These are phyloP conservation scores for Hirundichthys speculiger DNA, from an alignment of 2,113 vertebrate species.

Conservation along the genomic window DNA sequence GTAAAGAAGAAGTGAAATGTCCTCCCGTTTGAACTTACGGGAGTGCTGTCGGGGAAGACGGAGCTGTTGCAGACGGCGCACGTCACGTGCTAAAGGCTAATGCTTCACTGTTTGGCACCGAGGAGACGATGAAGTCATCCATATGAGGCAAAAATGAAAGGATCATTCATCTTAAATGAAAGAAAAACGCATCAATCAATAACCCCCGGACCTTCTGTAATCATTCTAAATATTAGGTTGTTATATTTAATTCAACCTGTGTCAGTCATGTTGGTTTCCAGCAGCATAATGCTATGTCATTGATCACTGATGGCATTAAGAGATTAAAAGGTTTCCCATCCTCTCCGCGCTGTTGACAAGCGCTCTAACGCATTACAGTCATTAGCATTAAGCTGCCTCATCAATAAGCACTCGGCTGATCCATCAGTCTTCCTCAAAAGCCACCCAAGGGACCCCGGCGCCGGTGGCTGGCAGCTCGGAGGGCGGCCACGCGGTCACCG, in stretches of 20 bases:
- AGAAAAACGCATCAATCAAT: slow-evolving; percentile 24
- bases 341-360: slow-evolving; percentile 72
- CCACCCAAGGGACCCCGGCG: slow-evolving; percentile 45
- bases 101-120: no score
- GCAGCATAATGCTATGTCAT: slow-evolving; percentile 33
- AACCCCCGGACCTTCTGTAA: slow-evolving; percentile 2
- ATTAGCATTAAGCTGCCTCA: slow-evolving; percentile 79
- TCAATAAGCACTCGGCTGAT: slow-evolving; percentile 77
- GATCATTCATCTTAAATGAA: neutral
- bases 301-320: slow-evolving; percentile 74
- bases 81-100: neutral
- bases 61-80: slow-evolving; percentile 13
- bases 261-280: slow-evolving; percentile 55
- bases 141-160: no score
- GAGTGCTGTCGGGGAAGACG: no score
- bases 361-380: slow-evolving; percentile 73
- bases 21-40: slow-evolving; percentile 8
- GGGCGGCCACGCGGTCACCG: slow-evolving; percentile 28
- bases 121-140: no score
- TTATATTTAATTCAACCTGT: slow-evolving; percentile 28
- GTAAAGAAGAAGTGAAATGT: slow-evolving; percentile 1
- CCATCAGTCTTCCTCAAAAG: slow-evolving; percentile 69
- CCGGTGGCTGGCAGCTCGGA: slow-evolving; percentile 27
- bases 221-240: slow-evolving; percentile 23
- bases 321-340: slow-evolving; percentile 78